phyloP scores from a whole-genome alignment of 2,113 vertebrate genomes.

The Macaca nemestrina region DNA sequence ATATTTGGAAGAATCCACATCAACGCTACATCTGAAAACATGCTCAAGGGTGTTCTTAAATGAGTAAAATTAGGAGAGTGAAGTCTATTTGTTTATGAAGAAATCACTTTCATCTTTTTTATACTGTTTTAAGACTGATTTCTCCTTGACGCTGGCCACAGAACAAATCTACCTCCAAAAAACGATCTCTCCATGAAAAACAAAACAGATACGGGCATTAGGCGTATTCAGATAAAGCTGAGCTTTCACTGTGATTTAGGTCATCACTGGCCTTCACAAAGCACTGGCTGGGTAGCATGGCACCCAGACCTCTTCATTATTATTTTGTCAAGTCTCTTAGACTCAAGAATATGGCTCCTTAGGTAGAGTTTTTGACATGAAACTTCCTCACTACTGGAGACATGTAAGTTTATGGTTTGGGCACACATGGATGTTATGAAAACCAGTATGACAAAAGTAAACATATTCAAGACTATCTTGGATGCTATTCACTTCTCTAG shows the following conservation, averaged over 20 bases:
- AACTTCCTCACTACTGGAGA: background rate
- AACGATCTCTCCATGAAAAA: background rate
- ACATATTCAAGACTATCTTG: background rate
- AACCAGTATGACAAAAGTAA: conserved; percentile 8
- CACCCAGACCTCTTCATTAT: background rate
- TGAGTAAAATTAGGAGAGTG: background rate
- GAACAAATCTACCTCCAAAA: background rate
- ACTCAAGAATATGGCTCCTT: conserved; percentile 42
- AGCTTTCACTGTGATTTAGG: background rate
- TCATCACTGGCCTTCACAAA: background rate
- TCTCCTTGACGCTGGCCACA: background rate
- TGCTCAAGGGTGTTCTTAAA: background rate
- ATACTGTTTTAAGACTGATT: background rate
- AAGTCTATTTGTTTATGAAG: background rate
- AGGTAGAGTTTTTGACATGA: conserved; percentile 29
- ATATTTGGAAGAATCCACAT: conserved; percentile 16
- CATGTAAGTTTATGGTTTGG: background rate
- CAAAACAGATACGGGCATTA: background rate
- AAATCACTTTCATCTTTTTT: background rate
- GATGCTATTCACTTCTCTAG: background rate
- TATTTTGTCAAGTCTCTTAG: conserved; percentile 20
- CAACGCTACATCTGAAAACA: background rate
- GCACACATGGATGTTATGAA: background rate
- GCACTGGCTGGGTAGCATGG: background rate
- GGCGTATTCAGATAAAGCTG: background rate